Base-by-base conservation (phyloP, 2,797 vertebrate species). In the Ctenosaura bakeri region DNA sequence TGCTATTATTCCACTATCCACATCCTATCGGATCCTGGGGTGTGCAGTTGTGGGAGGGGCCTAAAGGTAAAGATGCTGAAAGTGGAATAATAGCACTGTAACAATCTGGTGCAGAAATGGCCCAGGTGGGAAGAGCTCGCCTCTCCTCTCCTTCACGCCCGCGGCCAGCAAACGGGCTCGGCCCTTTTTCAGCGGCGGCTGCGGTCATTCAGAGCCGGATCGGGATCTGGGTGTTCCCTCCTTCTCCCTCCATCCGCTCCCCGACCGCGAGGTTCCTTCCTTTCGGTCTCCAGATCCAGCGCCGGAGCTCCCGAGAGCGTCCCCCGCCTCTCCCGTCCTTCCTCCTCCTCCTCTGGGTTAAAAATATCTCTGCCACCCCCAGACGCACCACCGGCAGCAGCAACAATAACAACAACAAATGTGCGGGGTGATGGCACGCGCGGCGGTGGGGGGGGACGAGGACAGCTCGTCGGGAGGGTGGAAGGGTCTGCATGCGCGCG, bases 331-430 rank as follows among this genome's bases (percentile, higher is more conserved):
- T 4, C 66, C 26, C 66, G 2, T 1, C 50, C 79, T 54, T 7
- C 50, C 26, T 32, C 46, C 64, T 29, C 64, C 64, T 56, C 52
- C 78, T 38, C 56, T 42, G 32, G 79, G 50, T 83, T 87, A 71
- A 77, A 87, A 83, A 87, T 83, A 89, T 78, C 87, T 88, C 81
- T 0, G 2, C 85, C 79, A 18, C 46, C 85, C 81, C 62, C 89
- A 46, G 38, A 74, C 77, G 76, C 90, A 64, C 20, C 24, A 29
- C 54, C 32, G 14, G 69, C 62, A 64, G 64, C 64, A 66, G 64
- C 64, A 66, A 7, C 62, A 4, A 20, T 20, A 12, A 62, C 59
- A 62, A 64, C 62, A 64, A 64, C 62, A 64, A 64, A 26, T 6
- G 62, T 64, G 62, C 3, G 20, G 18, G 62, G 62, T 1, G 62